Base-by-base conservation (phyloP, 1,140 invertebrate species). In the Lepidurus apus region DNA sequence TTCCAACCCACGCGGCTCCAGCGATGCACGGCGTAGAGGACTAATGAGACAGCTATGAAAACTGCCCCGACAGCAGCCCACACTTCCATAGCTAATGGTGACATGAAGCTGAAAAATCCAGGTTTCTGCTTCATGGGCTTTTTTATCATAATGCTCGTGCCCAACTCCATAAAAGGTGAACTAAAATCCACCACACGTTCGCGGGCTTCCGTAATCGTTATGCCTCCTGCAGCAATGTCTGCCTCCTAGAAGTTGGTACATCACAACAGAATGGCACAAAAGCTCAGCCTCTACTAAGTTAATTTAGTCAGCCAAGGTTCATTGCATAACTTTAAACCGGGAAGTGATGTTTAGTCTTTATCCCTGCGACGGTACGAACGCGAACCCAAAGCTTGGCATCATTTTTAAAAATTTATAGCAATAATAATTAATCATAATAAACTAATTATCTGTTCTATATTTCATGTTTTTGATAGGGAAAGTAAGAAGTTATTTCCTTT, bases 91-190 rank as follows among this genome's bases (percentile, higher is more conserved):
- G 88, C 88, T 53, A 92, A 83, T 5, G 91, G 91, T 76, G 89
- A 89, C 87, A 92, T 88, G 84, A 91, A 91, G 34, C 88, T 89
- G 82, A 91, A 91, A 5, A 90, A 87, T 11, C 89, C 89, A 7
- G 86, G 85, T 81, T 88, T 88, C 80, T 88, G 85, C 79, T 89
- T 89, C 80, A 88, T 87, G 7, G 90, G 90, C 81, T 89, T 90
- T 83, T 91, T 91, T 76, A 91, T 91, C 85, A 91, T 88, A 79
- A 91, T 91, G 79, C 87, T 89, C 81, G 92, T 91, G n/a, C 91
- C 90, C 7, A 91, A 86, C 74, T 90, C 90, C 85, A 91, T 89
- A 84, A 91, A 91, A 44, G 91, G 91, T 83, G 91, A 91, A 11
- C 89, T 89, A 79, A 83, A 83, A 83, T 91, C 90, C 43, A 92